Evolutionary conservation across 2,888 invertebrate genomes (phyloP).

Genomic region (Patella ulyssiponensis): DNA sequence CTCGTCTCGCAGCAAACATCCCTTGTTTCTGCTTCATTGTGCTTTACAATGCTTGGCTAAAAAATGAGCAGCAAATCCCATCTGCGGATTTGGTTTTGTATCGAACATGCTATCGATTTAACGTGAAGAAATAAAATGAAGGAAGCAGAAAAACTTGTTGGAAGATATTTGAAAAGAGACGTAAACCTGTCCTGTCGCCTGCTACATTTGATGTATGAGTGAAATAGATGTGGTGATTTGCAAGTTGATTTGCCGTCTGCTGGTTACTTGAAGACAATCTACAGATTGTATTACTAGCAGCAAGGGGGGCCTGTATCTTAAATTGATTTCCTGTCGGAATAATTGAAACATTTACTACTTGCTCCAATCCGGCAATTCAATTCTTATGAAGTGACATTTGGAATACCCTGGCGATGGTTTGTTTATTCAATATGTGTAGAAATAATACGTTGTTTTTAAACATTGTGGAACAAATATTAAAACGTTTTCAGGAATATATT

Average conservation of each 20-base stretch:
- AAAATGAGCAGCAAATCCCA: not conserved
- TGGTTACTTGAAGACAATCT: not conserved
- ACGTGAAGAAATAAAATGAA: not conserved
- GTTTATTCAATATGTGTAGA: too few relatives aligned
- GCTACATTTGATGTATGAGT: not conserved
- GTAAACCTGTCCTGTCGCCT: not conserved
- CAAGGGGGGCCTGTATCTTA: not conserved
- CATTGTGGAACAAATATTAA: too few relatives aligned
- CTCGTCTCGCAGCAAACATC: too few relatives aligned
- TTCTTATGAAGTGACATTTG: not conserved
- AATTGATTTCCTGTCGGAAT: conserved; percentile 1
- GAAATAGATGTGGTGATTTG: conserved; percentile 6
- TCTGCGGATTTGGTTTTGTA: not conserved
- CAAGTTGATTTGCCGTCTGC: not conserved
- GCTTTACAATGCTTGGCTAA: not conserved
- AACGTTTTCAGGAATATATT: too few relatives aligned
- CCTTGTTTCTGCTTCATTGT: conserved; percentile 1
- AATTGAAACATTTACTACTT: not conserved
- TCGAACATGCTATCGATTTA: not conserved
- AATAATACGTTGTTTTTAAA: too few relatives aligned
- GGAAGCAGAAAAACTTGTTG: not conserved
- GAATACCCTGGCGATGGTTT: too few relatives aligned
- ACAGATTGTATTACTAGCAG: not conserved
- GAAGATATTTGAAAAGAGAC: not conserved
- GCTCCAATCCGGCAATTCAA: not conserved